Evolutionary conservation across 2,113 vertebrate genomes (phyloP), one percentile per base, ranked within the genome.

Genomic region (Paramisgurnus dabryanus): DNA sequence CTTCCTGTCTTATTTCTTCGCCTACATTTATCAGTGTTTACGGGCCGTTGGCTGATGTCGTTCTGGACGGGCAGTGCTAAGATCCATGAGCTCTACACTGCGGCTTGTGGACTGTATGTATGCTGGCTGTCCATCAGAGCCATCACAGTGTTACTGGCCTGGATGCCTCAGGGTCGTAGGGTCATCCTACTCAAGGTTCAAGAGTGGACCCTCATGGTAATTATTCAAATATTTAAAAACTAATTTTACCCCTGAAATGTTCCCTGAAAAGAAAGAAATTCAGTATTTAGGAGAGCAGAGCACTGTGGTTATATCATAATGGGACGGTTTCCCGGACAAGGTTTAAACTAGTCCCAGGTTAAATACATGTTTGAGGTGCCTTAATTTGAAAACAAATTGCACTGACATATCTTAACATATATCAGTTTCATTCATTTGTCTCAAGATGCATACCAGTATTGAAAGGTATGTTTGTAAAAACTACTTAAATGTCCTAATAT

Each of bases 1-100:
- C 4, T n/a, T n/a, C 6, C 45, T 55, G 3, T 40, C 9, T 41
- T 17, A 12, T 8, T 18, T 57, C 7, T 13, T 4, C 39, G 0
- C 69, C 6, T 81, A 7, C 86, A 85, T 66, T 66, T 41, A 6
- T 66, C n/a, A 99, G 98, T 99, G 50, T 98, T 97, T 65, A 95
- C 96, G 45, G 98, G 98, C 8, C 96, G 98, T 66, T 99, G 96
- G 96, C 84, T 99, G 73, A 99, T 99, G 98, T 99, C 98, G 0
- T 99, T 99, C 91, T 99, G 98, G 98, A 99, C 96, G 7, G 98
- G 97, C 76, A 95, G 91, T 84, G 96, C 97, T 78, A 99, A 98
- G 92, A 99, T 99, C 87, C 98, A 99, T 0, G 98, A 99, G 70
- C 91, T 99, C 66, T 99, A 99, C 91, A 99, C 98, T 0, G 97